phyloP scores from a whole-genome alignment of 2,797 vertebrate species.

The Enoplosus armatus region DNA sequence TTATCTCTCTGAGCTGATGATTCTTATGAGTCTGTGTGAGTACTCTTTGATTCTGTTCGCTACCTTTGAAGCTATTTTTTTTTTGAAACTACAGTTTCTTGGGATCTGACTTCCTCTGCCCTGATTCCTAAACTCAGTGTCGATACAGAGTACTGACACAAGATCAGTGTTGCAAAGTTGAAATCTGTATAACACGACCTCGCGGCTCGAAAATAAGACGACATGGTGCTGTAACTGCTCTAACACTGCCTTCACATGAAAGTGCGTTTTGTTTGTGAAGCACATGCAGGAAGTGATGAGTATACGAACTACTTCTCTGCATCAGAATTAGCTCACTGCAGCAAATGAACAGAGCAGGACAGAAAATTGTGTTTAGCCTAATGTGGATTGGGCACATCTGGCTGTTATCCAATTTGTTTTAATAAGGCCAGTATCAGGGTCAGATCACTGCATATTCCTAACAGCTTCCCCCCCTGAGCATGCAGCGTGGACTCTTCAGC shows the following conservation, averaged over 20 bases:
- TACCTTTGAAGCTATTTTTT: neutral
- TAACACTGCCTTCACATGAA: too few species aligned
- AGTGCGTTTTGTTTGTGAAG: neutral
- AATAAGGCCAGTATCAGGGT: neutral
- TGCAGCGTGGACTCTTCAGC: neutral
- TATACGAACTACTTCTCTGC: too few species aligned
- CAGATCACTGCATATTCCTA: neutral
- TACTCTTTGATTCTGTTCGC: constrained; percentile 3
- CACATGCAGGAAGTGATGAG: neutral
- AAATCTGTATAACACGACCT: neutral
- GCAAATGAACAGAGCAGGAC: too few species aligned
- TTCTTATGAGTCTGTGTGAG: constrained; percentile 26
- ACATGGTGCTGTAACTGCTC: neutral
- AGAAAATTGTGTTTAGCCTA: too few species aligned
- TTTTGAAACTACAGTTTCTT: neutral
- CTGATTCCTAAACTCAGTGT: neutral
- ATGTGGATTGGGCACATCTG: neutral
- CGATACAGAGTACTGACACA: neutral
- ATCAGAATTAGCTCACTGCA: too few species aligned
- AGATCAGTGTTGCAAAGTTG: neutral
- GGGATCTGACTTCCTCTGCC: neutral
- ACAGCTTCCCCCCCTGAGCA: neutral
- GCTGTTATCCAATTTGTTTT: too few species aligned
- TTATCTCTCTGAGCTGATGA: constrained; percentile 50
- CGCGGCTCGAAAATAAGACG: neutral